A percentile compares a stretch with the other conserved stretches of the same genome.
Evolutionary conservation across 2,113 vertebrate species (phyloP).

Genomic region (Apodemus sylvaticus): DNA sequence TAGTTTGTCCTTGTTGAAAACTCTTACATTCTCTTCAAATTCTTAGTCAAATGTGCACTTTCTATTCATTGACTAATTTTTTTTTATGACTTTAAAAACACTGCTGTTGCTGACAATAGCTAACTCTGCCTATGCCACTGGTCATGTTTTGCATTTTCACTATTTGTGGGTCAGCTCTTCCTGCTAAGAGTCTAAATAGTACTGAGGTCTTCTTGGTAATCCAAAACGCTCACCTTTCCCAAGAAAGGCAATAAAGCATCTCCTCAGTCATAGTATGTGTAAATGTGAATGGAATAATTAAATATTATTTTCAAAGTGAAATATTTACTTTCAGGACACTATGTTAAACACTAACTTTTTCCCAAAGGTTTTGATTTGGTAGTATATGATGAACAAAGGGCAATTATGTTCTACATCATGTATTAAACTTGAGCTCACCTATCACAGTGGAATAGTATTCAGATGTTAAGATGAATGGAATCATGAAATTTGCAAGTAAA

Average conservation of each 20-base stretch:
- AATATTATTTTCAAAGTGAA: slow-evolving; percentile 40
- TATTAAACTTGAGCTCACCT: neutral
- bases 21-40: neutral
- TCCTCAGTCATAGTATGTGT: neutral
- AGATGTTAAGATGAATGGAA: neutral
- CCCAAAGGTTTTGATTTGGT: too few relatives aligned
- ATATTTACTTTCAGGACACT: neutral
- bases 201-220: neutral
- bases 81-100: neutral
- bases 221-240: neutral
- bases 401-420: neutral
- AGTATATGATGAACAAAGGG: neutral
- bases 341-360: too few relatives aligned
- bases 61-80: neutral
- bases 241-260: neutral
- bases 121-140: neutral
- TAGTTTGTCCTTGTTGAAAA: neutral
- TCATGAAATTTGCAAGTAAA: neutral
- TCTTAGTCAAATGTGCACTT: neutral
- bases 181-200: neutral
- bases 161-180: neutral
- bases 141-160: neutral
- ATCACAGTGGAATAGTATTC: neutral
- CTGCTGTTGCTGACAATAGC: neutral
- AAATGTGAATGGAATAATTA: neutral